phyloP scores from a whole-genome alignment of 2,113 vertebrate genomes.

The Aleadryas rufinucha region DNA sequence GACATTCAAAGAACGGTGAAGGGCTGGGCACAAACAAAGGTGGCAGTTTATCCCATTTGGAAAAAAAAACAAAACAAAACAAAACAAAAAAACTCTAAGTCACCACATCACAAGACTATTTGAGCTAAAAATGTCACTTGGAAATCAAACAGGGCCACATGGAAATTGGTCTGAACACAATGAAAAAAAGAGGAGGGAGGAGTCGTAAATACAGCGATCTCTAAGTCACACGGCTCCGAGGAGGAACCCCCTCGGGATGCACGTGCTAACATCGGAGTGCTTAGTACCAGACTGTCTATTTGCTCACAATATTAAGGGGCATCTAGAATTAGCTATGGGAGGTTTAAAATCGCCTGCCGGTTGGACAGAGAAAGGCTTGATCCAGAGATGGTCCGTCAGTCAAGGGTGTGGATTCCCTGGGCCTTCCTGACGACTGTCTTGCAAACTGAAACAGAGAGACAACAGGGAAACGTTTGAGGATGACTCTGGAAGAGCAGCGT shows the following conservation, averaged over 20 bases:
- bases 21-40: conserved; percentile 62
- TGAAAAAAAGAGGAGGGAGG: conserved; percentile 62
- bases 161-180: conserved; percentile 70
- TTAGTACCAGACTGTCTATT: conserved; percentile 78
- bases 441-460: conserved; percentile 72
- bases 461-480: conserved; percentile 39
- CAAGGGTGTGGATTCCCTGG: conserved; percentile 74
- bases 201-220: conserved; percentile 70
- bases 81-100: conserved; percentile 52
- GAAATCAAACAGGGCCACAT: conserved; percentile 70
- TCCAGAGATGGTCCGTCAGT: conserved; percentile 75
- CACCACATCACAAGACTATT: conserved; percentile 78
- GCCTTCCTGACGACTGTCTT: conserved; percentile 78
- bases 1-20: conserved; percentile 55
- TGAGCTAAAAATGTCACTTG: conserved; percentile 76
- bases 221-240: conserved; percentile 62
- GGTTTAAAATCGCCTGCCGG: conserved; percentile 73
- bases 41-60: conserved; percentile 69
- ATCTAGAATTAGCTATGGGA: conserved; percentile 81
- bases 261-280: conserved; percentile 58
- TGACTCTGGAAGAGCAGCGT: not conserved
- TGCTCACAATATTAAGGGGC: conserved; percentile 81
- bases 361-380: conserved; percentile 75
- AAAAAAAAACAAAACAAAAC: not conserved
- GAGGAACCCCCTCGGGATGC: conserved; percentile 50